Conservation (phyloP, 2,888 invertebrate genomes). For the Thymelicus sylvestris region DNA sequence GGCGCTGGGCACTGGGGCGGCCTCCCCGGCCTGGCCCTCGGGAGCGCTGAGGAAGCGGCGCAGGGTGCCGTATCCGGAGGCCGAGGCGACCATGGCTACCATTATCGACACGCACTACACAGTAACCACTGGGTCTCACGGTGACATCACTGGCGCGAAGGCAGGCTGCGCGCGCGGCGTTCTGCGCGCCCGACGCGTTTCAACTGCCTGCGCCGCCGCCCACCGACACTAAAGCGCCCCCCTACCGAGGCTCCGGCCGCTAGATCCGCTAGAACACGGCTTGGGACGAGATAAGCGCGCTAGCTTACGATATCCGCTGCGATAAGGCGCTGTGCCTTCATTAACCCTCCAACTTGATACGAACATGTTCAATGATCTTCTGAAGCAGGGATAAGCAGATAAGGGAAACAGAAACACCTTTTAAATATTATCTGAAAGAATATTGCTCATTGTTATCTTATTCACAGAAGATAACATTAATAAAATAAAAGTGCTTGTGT, state of each 20-base stretch:
- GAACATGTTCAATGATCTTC: conserved; percentile 19
- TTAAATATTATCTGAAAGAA: no score
- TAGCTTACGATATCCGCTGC: conserved; percentile 52
- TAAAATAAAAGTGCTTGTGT: no score
- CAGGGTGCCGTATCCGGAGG: conserved; percentile 80
- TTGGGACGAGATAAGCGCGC: conserved; percentile 56
- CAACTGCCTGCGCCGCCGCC: conserved; percentile 56
- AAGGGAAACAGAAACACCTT: no score
- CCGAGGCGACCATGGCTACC: conserved; percentile 82
- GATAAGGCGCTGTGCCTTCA: conserved; percentile 23
- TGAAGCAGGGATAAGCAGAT: background rate
- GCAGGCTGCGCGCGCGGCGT: conserved; percentile 60
- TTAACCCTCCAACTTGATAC: conserved; percentile 15
- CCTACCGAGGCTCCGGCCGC: conserved; percentile 51
- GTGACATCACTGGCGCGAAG: conserved; percentile 69
- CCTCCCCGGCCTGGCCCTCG: conserved; percentile 66
- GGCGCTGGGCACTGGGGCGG: conserved; percentile 66
- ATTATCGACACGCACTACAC: conserved; percentile 63
- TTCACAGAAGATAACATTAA: no score
- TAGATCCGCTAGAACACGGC: conserved; percentile 46
- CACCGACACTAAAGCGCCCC: conserved; percentile 47
- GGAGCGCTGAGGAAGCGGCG: conserved; percentile 81
- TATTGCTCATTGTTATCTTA: no score
- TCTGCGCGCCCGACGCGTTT: conserved; percentile 71
- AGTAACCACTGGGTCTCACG: conserved; percentile 61